Percentiles rank a stretch among this genome's conserved stretches.
Evolutionary conservation across 2,113 vertebrate species (phyloP).

Genomic region (Lagopus muta): DNA sequence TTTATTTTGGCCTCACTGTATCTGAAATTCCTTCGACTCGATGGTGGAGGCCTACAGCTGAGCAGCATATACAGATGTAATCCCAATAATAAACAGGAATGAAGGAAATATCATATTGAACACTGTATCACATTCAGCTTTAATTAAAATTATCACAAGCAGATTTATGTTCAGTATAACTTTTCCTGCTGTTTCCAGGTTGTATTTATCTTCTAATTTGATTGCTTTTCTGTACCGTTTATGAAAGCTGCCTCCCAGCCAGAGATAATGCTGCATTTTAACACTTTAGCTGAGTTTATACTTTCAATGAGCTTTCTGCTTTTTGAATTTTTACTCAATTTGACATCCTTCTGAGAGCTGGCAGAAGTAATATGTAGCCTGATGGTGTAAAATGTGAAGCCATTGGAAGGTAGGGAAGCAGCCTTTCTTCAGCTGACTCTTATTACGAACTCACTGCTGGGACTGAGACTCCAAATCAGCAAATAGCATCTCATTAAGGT

Average conservation of each 20-base stretch:
- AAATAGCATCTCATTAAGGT: slow-evolving; percentile 35
- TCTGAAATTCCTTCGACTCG: neutral
- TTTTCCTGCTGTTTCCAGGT: slow-evolving; percentile 66
- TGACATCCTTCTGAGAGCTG: slow-evolving; percentile 44
- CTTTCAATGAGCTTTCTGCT: slow-evolving; percentile 28
- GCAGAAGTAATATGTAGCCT: neutral
- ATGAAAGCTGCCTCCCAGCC: slow-evolving; percentile 30
- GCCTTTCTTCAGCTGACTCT: slow-evolving; percentile 49
- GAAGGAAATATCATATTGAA: slow-evolving; percentile 19
- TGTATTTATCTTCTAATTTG: slow-evolving; percentile 60
- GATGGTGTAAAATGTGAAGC: neutral
- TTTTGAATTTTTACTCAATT: slow-evolving; percentile 47
- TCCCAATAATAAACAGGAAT: neutral
- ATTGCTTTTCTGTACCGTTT: neutral
- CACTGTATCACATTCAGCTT: slow-evolving; percentile 42
- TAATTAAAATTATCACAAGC: slow-evolving; percentile 68
- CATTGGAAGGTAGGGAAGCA: neutral
- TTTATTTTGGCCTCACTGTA: slow-evolving; percentile 17
- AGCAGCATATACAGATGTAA: slow-evolving; percentile 28
- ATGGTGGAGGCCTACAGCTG: neutral
- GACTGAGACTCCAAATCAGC: slow-evolving; percentile 17
- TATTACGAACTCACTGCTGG: slow-evolving; percentile 43
- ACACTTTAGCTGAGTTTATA: slow-evolving; percentile 21
- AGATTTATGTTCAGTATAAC: slow-evolving; percentile 60
- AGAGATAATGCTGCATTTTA: slow-evolving; percentile 31